Percentiles rank a stretch among this genome's conserved stretches.
These are phyloP conservation scores for Marcusenius ussheri DNA, from an alignment of 2,113 vertebrate species.

Conservation along the genomic window DNA sequence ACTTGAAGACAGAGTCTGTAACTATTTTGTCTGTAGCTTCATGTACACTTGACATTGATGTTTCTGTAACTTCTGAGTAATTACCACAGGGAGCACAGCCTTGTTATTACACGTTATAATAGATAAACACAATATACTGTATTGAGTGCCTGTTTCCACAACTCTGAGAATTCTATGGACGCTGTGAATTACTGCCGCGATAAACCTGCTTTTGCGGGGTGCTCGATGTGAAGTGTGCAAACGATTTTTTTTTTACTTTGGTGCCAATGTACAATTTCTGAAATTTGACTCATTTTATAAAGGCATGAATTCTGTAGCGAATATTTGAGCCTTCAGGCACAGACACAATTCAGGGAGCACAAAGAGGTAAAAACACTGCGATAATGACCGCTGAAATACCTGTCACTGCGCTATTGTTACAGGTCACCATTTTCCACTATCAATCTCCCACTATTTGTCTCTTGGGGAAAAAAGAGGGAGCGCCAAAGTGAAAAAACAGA, in stretches of 20 bases:
- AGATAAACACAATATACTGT: not conserved
- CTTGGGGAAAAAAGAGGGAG: constrained; percentile 35
- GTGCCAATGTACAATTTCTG: constrained; percentile 23
- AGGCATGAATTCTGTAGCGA: constrained; percentile 43
- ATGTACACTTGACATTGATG: not conserved
- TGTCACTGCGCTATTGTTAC: constrained; percentile 49
- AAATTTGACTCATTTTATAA: constrained; percentile 41
- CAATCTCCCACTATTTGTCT: constrained; percentile 66
- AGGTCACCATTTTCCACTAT: constrained; percentile 51
- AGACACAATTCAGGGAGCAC: constrained; percentile 34
- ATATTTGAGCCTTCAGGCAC: constrained; percentile 41
- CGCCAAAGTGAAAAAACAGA: not conserved
- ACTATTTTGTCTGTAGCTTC: not conserved
- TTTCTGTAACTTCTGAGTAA: not conserved
- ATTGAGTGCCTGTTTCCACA: not conserved
- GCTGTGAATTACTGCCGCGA: constrained; percentile 32
- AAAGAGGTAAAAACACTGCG: constrained; percentile 42
- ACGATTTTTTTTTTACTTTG: constrained; percentile 37
- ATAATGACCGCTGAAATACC: constrained; percentile 51
- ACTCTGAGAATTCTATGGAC: constrained; percentile 18
- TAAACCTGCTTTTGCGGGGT: constrained; percentile 30
- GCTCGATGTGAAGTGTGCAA: constrained; percentile 32
- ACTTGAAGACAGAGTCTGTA: not conserved
- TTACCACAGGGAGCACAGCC: not conserved
- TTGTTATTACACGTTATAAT: not conserved